phyloP scores from a whole-genome alignment of 2,797 vertebrate genomes.

The Takifugu ocellatus region DNA sequence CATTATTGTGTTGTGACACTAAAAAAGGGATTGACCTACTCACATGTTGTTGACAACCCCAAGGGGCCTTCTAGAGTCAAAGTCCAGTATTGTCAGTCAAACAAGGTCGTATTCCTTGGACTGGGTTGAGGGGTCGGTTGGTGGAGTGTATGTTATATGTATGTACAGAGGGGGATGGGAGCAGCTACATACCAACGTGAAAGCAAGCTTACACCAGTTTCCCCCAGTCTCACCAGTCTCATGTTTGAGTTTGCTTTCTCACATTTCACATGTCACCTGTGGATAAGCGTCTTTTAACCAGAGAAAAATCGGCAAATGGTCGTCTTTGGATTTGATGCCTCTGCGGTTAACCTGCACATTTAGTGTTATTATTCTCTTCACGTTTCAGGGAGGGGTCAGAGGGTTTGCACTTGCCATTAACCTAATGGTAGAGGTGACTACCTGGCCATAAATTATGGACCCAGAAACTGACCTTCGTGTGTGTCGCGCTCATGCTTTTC shows the following conservation, averaged over 20 bases:
- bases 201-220: conserved; percentile 27
- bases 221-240: conserved; percentile 7
- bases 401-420: conserved; percentile 31
- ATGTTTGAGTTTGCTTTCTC: conserved; percentile 11
- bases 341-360: conserved; percentile 6
- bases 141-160: conserved; percentile 61
- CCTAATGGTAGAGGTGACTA: conserved; percentile 2
- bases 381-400: conserved; percentile 26
- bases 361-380: conserved; percentile 6
- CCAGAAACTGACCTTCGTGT: conserved; percentile 1
- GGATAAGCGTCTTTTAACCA: too few species aligned
- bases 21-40: conserved; percentile 11
- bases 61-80: conserved; percentile 5
- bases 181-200: conserved; percentile 18
- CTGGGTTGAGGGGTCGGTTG: conserved; percentile 28
- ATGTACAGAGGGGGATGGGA: conserved; percentile 57
- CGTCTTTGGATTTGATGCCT: conserved; percentile 7
- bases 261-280: not conserved
- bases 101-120: conserved; percentile 27
- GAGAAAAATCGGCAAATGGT: not conserved
- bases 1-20: conserved; percentile 33
- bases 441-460: conserved; percentile 20
- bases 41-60: conserved; percentile 24
- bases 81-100: conserved; percentile 25
- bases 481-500: too few species aligned